phyloP scores from a whole-genome alignment of 2,113 vertebrate genomes.

The Caranx ignobilis region DNA sequence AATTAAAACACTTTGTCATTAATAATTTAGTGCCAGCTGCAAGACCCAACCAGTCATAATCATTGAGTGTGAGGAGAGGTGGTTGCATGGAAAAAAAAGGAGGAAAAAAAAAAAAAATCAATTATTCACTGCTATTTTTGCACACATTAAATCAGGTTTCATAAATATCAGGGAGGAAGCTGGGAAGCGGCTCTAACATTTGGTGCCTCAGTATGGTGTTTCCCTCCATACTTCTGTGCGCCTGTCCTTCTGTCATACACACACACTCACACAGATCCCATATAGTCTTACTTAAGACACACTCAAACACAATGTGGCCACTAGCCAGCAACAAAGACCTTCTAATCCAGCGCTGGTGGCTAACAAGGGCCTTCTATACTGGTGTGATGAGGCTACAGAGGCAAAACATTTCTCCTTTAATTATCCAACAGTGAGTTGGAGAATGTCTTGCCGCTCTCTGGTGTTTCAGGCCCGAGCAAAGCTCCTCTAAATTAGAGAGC shows the following conservation, averaged over 20 bases:
- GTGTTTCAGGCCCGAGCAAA: constrained; percentile 66
- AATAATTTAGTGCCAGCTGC: constrained; percentile 57
- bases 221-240: background rate
- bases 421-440: constrained; percentile 65
- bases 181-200: constrained; percentile 1
- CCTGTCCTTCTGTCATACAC: constrained; percentile 1
- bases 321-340: constrained; percentile 38
- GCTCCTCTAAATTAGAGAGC: constrained; percentile 73
- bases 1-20: constrained; percentile 50
- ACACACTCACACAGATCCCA: background rate
- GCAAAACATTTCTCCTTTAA: constrained; percentile 72
- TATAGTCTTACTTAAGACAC: background rate
- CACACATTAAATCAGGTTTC: constrained; percentile 22
- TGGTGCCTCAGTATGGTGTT: constrained; percentile 28
- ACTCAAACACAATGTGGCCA: constrained; percentile 23
- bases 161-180: constrained; percentile 31
- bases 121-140: constrained; percentile 49
- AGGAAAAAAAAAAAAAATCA: background rate
- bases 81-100: background rate
- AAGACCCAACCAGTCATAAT: constrained; percentile 30
- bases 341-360: constrained; percentile 59
- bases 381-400: constrained; percentile 55
- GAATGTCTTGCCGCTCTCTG: constrained; percentile 59
- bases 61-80: constrained; percentile 12
- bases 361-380: constrained; percentile 43